Evolutionary conservation across 2,888 invertebrate species (phyloP), one percentile per base, ranked within the genome.

Genomic region (Pristionchus maxplancki): DNA sequence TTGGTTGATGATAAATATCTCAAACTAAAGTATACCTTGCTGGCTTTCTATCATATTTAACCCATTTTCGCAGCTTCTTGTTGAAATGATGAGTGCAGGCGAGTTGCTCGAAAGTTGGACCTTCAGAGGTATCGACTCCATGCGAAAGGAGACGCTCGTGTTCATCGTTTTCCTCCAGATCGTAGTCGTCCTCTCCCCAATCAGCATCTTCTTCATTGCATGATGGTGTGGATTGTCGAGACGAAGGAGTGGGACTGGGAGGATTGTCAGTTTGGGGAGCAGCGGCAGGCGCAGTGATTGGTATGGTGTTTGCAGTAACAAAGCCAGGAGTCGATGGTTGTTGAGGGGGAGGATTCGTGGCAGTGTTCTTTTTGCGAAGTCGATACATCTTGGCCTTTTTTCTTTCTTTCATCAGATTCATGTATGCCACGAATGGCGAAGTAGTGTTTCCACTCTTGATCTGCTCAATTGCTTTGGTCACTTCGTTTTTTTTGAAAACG

Each of bases 111-210:
- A 81, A 81, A 9, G 81, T 81, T n/a, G 71, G 71, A 1, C 71
- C 71, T 20, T 31, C 2, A 15, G 71, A 71, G 1, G 71, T 37
- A 17, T 71, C 71, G 6, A 37, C 15, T 31, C 31, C 24, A 20
- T 6, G 6, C 24, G 6, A 11, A 37, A 37, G 17, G 20, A 31
- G 37, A 20, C 17, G 34, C 15, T 37, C 20, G 34, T 20, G 1
- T n/a, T 37, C 34, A 13, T 71, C 71, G 4, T 34, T 37, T 71
- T 37, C 71, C 17, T 28, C 20, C 15, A 37, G 28, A 37, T 37
- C 71, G 37, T 37, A 71, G 17, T 71, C 71, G 37, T 71, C 71
- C 8, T 37, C 71, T 71, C 71, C 71, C 71, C 71, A 71, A 37
- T 71, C 37, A 34, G 20, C 34, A 37, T 71, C 37, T 3, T 6